Evolutionary conservation across 2,797 vertebrate species (phyloP).

Genomic region (Anas acuta): DNA sequence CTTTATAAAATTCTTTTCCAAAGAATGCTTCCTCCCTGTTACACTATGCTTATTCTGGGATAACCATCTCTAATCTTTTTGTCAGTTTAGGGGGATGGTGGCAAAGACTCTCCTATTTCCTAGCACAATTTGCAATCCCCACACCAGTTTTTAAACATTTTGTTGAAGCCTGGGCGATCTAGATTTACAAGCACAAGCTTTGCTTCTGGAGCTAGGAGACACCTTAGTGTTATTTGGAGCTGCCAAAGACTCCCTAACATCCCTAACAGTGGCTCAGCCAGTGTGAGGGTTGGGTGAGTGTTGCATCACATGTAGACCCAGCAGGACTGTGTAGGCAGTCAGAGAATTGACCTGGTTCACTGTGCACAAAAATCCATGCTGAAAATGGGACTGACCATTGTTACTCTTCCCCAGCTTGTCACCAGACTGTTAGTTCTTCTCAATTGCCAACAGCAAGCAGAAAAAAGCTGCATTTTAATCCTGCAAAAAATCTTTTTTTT

Average conservation of each 20-base stretch:
- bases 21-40: background rate
- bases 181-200: background rate
- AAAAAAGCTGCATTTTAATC: background rate
- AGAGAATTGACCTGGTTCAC: background rate
- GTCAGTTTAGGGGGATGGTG: background rate
- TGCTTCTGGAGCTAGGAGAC: background rate
- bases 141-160: accelerated
- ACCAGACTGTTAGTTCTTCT: background rate
- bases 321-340: background rate
- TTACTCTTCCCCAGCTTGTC: background rate
- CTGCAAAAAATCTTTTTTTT: background rate
- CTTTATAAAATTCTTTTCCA: background rate
- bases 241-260: background rate
- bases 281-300: accelerated
- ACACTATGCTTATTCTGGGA: background rate
- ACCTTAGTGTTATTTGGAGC: background rate
- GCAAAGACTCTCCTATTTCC: background rate
- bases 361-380: background rate
- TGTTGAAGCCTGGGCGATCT: background rate
- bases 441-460: background rate
- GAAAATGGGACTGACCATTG: background rate
- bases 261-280: background rate
- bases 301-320: background rate
- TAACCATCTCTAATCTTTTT: background rate
- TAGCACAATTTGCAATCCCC: accelerated